Percentiles rank a stretch among this genome's conserved stretches.
Evolutionary conservation across 2,888 invertebrate genomes (phyloP).

Genomic region (Notocelia uddmanniana): DNA sequence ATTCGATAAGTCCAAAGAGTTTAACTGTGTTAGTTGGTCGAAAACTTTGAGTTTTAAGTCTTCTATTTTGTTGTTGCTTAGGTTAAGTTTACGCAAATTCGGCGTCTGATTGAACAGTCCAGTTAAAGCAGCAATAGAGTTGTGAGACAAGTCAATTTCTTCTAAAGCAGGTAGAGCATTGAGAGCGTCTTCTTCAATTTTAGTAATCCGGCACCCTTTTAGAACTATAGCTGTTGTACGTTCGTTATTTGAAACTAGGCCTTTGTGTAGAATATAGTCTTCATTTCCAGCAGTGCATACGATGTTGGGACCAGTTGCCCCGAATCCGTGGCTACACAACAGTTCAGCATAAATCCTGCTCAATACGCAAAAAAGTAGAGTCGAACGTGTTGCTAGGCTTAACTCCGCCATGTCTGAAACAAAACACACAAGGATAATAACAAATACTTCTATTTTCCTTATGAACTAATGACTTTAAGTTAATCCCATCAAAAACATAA

Average conservation of each 20-base stretch:
- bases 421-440: conserved; percentile 1
- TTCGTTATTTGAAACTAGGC: conserved; percentile 21
- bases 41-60: conserved; percentile 17
- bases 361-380: conserved; percentile 11
- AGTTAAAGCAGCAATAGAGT: background rate
- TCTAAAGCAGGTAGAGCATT: conserved; percentile 30
- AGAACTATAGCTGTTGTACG: conserved; percentile 24
- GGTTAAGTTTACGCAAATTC: conserved; percentile 30
- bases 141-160: conserved; percentile 32
- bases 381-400: background rate
- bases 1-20: conserved; percentile 30
- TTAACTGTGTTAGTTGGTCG: conserved; percentile 18
- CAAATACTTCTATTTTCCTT: conserved; percentile 27
- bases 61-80: conserved; percentile 32
- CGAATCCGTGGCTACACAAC: conserved; percentile 12
- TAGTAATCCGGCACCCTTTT: conserved; percentile 27
- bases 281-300: conserved; percentile 24
- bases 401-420: conserved; percentile 35
- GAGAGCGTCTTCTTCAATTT: conserved; percentile 23
- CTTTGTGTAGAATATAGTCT: conserved; percentile 22
- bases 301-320: conserved; percentile 7
- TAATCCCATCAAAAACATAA: no score
- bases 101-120: conserved; percentile 23
- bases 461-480: conserved; percentile 16
- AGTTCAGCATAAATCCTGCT: conserved; percentile 21